Evolutionary conservation across 2,888 invertebrate genomes (phyloP).

Genomic region (Biston betularia): DNA sequence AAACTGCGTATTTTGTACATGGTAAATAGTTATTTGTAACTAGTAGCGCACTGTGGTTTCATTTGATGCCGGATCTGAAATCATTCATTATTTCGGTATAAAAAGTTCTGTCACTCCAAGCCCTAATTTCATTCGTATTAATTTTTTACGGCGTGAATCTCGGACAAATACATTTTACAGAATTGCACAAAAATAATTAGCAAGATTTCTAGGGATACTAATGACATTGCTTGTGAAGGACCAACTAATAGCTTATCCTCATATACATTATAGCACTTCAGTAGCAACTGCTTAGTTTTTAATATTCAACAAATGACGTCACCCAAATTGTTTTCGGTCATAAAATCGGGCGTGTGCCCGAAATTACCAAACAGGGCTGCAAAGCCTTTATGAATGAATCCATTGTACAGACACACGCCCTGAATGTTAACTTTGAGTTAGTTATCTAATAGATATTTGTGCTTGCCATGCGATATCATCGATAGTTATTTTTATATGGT

Average conservation of each 20-base stretch:
- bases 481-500: conserved; percentile 19
- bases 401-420: conserved; percentile 54
- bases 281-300: conserved; percentile 14
- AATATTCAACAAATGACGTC: conserved; percentile 37
- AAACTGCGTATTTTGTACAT: no score
- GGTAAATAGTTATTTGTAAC: no score
- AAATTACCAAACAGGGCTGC: conserved; percentile 41
- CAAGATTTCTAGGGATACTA: no score
- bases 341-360: conserved; percentile 41
- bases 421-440: conserved; percentile 46
- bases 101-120: no score
- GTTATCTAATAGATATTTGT: conserved; percentile 21
- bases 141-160: no score
- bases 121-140: no score
- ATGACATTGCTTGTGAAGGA: neutral
- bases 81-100: no score
- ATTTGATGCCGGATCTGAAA: no score
- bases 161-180: no score
- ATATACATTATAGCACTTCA: neutral
- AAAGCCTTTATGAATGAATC: conserved; percentile 69
- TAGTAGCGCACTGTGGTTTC: no score
- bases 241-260: neutral
- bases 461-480: conserved; percentile 14
- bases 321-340: conserved; percentile 37
- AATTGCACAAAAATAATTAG: neutral